These are phyloP conservation scores for Listronotus oregonensis DNA, from an alignment of 1,140 invertebrate species.

Conservation along the genomic window DNA sequence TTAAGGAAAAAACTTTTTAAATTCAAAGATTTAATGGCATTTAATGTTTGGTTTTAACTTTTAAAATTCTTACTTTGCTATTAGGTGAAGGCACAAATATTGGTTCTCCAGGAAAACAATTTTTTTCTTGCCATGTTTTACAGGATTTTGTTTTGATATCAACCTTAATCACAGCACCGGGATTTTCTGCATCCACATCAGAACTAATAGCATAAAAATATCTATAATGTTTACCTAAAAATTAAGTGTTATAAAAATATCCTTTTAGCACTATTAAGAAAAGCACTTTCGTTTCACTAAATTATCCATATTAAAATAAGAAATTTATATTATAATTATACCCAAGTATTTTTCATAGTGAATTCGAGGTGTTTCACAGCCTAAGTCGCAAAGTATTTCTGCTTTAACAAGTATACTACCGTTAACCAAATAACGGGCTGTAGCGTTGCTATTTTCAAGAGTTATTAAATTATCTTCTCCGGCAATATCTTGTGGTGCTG, in stretches of 20 bases:
- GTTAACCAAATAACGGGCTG: slow-evolving; percentile 59
- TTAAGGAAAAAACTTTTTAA: too few relatives aligned
- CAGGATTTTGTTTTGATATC: slow-evolving; percentile 67
- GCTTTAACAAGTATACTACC: slow-evolving; percentile 64
- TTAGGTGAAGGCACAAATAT: slow-evolving; percentile 79
- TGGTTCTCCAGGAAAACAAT: slow-evolving; percentile 84
- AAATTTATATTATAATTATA: slow-evolving; percentile 31
- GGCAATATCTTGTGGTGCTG: slow-evolving; percentile 20
- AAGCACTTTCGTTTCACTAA: not conserved
- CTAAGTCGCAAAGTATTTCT: slow-evolving; percentile 72
- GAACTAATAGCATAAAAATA: slow-evolving; percentile 90
- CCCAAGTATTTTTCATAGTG: slow-evolving; percentile 74
- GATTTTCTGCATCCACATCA: slow-evolving; percentile 80
- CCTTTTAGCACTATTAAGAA: not conserved
- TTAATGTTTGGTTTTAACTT: too few relatives aligned
- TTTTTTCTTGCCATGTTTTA: slow-evolving; percentile 73
- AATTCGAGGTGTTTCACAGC: slow-evolving; percentile 83
- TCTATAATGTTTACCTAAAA: slow-evolving; percentile 68
- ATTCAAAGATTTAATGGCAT: too few relatives aligned
- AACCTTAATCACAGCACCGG: slow-evolving; percentile 80
- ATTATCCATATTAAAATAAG: not conserved
- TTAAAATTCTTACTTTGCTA: slow-evolving; percentile 61
- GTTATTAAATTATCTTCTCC: slow-evolving; percentile 59
- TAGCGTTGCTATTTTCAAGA: slow-evolving; percentile 56
- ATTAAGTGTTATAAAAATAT: too few relatives aligned